Evolutionary conservation across 2,888 invertebrate species (phyloP), one percentile per base, ranked within the genome.

Genomic region (Tuberolachnus salignus): DNA sequence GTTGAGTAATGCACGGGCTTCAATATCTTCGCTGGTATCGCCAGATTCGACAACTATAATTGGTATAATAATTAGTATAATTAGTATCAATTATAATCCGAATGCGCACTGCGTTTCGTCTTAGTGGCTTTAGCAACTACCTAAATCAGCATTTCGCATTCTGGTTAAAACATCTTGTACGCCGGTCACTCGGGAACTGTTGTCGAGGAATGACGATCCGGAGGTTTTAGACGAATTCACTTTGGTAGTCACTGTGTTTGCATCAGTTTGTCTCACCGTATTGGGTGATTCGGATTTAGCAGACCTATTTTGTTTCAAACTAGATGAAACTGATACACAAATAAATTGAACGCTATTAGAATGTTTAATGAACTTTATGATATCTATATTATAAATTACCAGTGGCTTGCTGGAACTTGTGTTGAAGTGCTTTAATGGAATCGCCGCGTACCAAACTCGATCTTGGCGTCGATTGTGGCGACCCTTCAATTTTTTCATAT

Each of bases 401-500:
- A 83, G 90, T 88, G 85, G 90, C 92, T 84, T 92, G 91, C 83
- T 91, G 91, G 84, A 91, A 92, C 85, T 92, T 92, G 84, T 92
- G 91, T n/a, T 92, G 91, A 82, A 92, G 88, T 80, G 91, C 92
- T 84, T 92, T 92, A 16, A 92, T 91, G 0, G 92, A 92, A 82
- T 90, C 91, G 83, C 91, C 83, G 3, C 83, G 81, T 16, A 82
- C 82, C 16, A 83, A 72, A 19, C 82, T 74, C 57, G 82, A 81
- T 61, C 81, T 82, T 19, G 81, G 81, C 10, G 82, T 80, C 42
- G 82, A 83, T 21, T 46, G 75, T 21, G 66, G 13, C 0, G 69
- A 67, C 72, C 59, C 63, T 34, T 71, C 80, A 6, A 44, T 10
- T 59, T 51, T 75, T 63, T 81, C 81, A 16, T 69, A 44, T 10